A percentile compares a stretch with the other conserved stretches of the same genome.
These are phyloP conservation scores for Lycodopsis pacificus DNA, from an alignment of 2,797 vertebrate species.

Conservation along the genomic window DNA sequence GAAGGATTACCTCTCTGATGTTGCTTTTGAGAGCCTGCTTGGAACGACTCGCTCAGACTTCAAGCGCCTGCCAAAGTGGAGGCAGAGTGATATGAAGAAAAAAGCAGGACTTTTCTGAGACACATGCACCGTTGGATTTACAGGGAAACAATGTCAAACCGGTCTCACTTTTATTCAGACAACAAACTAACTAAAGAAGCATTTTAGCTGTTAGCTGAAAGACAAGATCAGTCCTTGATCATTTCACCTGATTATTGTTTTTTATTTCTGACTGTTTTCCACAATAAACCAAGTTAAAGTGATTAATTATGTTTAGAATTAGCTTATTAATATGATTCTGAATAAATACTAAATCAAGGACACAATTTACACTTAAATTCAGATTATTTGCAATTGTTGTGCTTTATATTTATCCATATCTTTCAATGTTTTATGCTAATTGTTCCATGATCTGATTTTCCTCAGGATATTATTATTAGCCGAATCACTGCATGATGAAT, in stretches of 20 bases:
- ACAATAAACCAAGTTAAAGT: conserved; percentile 6
- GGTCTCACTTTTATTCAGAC: not conserved
- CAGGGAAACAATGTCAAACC: conserved; percentile 1
- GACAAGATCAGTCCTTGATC: not conserved
- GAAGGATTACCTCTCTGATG: conserved; percentile 90
- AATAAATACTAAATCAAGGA: not conserved
- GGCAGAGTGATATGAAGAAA: conserved; percentile 91
- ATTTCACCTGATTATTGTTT: not conserved
- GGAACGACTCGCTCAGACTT: conserved; percentile 89
- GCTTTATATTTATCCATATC: conserved; percentile 50
- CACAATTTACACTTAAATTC: not conserved
- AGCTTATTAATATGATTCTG: conserved; percentile 21
- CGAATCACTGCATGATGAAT: conserved; percentile 54
- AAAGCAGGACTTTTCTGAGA: conserved; percentile 91
- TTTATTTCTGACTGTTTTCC: not conserved
- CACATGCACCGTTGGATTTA: not conserved
- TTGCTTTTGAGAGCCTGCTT: conserved; percentile 88
- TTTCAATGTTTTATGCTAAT: conserved; percentile 39
- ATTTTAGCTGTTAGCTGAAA: conserved; percentile 5
- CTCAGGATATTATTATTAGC: conserved; percentile 3
- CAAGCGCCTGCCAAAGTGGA: conserved; percentile 90
- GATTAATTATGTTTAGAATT: conserved; percentile 18
- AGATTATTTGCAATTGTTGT: conserved; percentile 29
- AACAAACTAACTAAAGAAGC: conserved; percentile 7
- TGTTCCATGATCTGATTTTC: conserved; percentile 17